Evolutionary conservation across 64 coral and sea anemone species (phyloP).

Genomic region (Dendrophyllia cribrosa): DNA sequence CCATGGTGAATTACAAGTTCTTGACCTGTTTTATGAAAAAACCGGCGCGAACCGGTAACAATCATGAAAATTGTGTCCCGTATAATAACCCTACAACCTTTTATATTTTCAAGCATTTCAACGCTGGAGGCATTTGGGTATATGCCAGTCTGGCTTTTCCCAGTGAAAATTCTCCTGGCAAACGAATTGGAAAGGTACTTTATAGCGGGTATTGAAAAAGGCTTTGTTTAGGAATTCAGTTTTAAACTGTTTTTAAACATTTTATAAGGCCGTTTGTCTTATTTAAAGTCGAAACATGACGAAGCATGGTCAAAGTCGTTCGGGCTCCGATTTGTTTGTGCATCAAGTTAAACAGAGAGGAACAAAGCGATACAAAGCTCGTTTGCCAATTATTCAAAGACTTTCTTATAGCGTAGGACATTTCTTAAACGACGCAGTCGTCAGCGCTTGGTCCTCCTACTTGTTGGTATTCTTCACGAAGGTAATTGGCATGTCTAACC

Average conservation of each 20-base stretch:
- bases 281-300: background rate
- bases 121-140: background rate
- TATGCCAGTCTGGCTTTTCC: too few relatives aligned
- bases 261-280: too few relatives aligned
- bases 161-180: too few relatives aligned
- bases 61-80: background rate
- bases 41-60: constrained; percentile 8
- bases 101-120: background rate
- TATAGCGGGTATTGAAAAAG: too few relatives aligned
- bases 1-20: background rate
- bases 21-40: background rate
- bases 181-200: too few relatives aligned
- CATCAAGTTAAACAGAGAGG: background rate
- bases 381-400: constrained; percentile 35
- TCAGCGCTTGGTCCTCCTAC: constrained; percentile 49
- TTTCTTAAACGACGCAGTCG: constrained; percentile 49
- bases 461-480: constrained; percentile 64
- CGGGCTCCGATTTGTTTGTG: background rate
- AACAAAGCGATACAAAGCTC: constrained; percentile 12
- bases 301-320: background rate
- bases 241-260: too few relatives aligned
- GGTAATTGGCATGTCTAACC: constrained; percentile 67
- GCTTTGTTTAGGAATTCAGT: too few relatives aligned
- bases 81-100: background rate
- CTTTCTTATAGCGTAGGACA: constrained; percentile 67